Evolutionary conservation across 1,140 invertebrate genomes (phyloP).

Genomic region (Ceratoteleas bidentatus): DNA sequence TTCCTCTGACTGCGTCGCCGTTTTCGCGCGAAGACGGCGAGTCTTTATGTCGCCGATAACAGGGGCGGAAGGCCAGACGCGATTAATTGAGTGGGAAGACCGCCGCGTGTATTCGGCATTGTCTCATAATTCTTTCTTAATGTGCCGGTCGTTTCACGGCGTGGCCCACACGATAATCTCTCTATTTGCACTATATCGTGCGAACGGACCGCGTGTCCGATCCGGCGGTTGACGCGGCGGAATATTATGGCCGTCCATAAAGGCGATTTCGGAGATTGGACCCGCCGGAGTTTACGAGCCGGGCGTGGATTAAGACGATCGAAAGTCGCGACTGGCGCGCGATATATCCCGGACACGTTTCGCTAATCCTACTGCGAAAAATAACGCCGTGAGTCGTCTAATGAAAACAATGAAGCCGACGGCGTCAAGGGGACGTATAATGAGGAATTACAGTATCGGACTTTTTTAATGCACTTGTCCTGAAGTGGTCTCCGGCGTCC

Average conservation of each 20-base stretch:
- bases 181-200: conserved; percentile 64
- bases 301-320: conserved; percentile 77
- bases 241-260: conserved; percentile 77
- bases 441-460: conserved; percentile 24
- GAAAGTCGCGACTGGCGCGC: conserved; percentile 70
- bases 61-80: conserved; percentile 34
- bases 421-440: not conserved
- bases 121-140: conserved; percentile 78
- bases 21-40: too few relatives aligned
- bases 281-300: conserved; percentile 74
- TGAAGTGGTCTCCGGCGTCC: conserved; percentile 61
- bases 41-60: conserved; percentile 7
- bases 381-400: conserved; percentile 17
- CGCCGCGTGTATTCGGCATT: conserved; percentile 66
- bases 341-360: conserved; percentile 36
- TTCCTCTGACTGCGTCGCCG: too few relatives aligned
- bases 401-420: conserved; percentile 10
- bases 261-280: conserved; percentile 76
- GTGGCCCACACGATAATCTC: conserved; percentile 74
- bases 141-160: conserved; percentile 72
- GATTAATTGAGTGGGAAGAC: conserved; percentile 77
- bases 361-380: conserved; percentile 17
- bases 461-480: conserved; percentile 33
- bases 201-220: conserved; percentile 66
- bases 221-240: conserved; percentile 65